Base-by-base conservation (phyloP, 92 coral and sea anemone genomes). In the Virgularia gustaviana region DNA sequence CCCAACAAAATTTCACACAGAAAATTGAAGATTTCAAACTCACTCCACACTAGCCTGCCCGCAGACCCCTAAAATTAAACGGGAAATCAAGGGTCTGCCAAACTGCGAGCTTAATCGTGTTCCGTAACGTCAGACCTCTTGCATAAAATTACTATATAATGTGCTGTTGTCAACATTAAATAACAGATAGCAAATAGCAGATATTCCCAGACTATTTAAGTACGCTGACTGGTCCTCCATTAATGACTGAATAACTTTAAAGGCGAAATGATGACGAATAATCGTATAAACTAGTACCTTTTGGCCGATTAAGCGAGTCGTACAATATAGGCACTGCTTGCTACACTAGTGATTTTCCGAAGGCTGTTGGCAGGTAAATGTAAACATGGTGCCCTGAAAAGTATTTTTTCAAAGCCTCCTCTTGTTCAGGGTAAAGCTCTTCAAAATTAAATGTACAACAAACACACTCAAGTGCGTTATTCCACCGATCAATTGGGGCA, bases 391-490 rank as follows among this genome's bases (percentile, higher is more conserved):
- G 28, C 0, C 51, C 49, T 18, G 25, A 0, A 63, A 35, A 63
- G 51, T 35, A 63, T 0, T 36, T 2, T 23, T 63, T n/a, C 49
- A 63, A 63, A 63, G 70, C 70, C 51, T 35, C 70, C 31, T 35
- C 24, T 63, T 63, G 70, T 63, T 63, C 39, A 29, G 65, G 65
- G 39, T 58, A 58, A 2, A 58, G 65, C 22, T 58, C 65, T 58
- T 27, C 34, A 31, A 58, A 58, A 58, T 58, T 3, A 58, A 58
- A 27, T 58, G 39, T 58, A 39, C 45, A 15, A 39, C 60, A 53
- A 53, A 53, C 60, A 53, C 60, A 23, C n/a, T 53, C n/a, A 53
- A 53, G 60, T 2, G 30, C 60, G 60, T 53, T 10, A 53, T 53
- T 53, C 60, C 60, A 53, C 1, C 60, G 60, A 53, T 53, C 60